These are phyloP conservation scores for Criorhina ranunculi DNA, from an alignment of 2,888 invertebrate genomes.

Conservation along the genomic window DNA sequence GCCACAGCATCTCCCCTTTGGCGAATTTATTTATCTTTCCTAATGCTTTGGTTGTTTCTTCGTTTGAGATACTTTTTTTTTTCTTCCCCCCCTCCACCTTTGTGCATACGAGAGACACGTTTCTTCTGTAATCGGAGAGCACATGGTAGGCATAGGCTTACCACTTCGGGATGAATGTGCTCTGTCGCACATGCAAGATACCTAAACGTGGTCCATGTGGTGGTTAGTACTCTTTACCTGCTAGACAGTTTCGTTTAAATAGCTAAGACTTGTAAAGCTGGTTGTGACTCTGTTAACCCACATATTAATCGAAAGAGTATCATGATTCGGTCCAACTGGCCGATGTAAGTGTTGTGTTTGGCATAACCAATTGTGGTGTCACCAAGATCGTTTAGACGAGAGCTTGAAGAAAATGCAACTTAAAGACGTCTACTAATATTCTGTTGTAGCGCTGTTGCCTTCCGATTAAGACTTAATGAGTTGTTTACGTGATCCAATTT, in stretches of 20 bases:
- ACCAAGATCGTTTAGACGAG: slow-evolving; percentile 60
- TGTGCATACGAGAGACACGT: slow-evolving; percentile 41
- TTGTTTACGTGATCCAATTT: slow-evolving; percentile 70
- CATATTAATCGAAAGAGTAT: slow-evolving; percentile 56
- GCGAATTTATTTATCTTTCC: slow-evolving; percentile 36
- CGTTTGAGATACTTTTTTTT: slow-evolving; percentile 39
- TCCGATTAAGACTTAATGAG: slow-evolving; percentile 52
- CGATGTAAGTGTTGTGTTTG: slow-evolving; percentile 33
- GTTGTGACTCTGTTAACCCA: slow-evolving; percentile 60
- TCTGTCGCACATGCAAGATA: slow-evolving; percentile 41
- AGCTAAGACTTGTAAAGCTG: not conserved
- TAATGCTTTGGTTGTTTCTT: slow-evolving; percentile 48
- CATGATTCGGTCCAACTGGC: slow-evolving; percentile 32
- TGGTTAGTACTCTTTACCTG: slow-evolving; percentile 19
- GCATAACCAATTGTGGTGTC: slow-evolving; percentile 72
- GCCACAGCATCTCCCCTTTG: slow-evolving; percentile 24
- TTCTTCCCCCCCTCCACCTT: slow-evolving; percentile 69
- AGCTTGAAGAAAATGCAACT: slow-evolving; percentile 27
- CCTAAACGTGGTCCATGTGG: slow-evolving; percentile 26
- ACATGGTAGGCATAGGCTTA: slow-evolving; percentile 63
- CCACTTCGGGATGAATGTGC: slow-evolving; percentile 60
- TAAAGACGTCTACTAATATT: not conserved
- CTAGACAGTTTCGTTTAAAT: slow-evolving; percentile 20
- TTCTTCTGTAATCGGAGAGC: slow-evolving; percentile 50
- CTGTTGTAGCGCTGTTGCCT: slow-evolving; percentile 3